Conservation (phyloP, 2,888 invertebrate species). For the Tryphoninae sp. region DNA sequence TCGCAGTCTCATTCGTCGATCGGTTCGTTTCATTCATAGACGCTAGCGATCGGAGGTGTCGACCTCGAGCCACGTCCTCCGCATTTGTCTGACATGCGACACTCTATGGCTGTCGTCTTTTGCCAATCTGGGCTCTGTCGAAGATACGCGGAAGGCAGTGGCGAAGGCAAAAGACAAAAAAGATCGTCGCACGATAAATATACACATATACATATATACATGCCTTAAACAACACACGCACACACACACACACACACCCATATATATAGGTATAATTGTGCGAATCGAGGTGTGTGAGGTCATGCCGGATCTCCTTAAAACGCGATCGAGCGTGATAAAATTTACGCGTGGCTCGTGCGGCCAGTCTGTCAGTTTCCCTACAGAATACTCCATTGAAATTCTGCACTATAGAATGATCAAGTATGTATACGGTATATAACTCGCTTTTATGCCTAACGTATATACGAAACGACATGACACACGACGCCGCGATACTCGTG, state of each 20-base stretch:
- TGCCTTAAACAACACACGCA: not conserved
- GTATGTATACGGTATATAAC: not conserved
- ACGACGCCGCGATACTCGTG: constrained; percentile 66
- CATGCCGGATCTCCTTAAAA: constrained; percentile 62
- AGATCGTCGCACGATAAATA: not conserved
- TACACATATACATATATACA: not conserved
- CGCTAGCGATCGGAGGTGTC: constrained; percentile 1
- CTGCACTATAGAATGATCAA: not conserved
- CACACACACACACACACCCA: not conserved
- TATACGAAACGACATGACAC: constrained; percentile 54
- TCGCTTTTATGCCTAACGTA: constrained; percentile 3
- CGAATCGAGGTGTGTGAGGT: constrained; percentile 69
- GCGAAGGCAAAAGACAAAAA: constrained; percentile 35
- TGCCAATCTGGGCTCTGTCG: constrained; percentile 59
- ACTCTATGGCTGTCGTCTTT: constrained; percentile 26
- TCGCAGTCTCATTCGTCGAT: not conserved
- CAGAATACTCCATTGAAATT: constrained; percentile 17
- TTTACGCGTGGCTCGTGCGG: constrained; percentile 55
- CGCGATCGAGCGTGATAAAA: constrained; percentile 47
- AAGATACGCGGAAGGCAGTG: constrained; percentile 53
- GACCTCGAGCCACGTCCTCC: constrained; percentile 50
- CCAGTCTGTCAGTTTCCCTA: constrained; percentile 32
- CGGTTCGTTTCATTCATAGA: constrained; percentile 34
- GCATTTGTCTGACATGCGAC: constrained; percentile 44
- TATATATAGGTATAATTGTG: constrained; percentile 4